Percentiles rank a stretch among this genome's conserved stretches.
phyloP scores from a whole-genome alignment of 1,140 invertebrate genomes.

The Oryctes rhinoceros region DNA sequence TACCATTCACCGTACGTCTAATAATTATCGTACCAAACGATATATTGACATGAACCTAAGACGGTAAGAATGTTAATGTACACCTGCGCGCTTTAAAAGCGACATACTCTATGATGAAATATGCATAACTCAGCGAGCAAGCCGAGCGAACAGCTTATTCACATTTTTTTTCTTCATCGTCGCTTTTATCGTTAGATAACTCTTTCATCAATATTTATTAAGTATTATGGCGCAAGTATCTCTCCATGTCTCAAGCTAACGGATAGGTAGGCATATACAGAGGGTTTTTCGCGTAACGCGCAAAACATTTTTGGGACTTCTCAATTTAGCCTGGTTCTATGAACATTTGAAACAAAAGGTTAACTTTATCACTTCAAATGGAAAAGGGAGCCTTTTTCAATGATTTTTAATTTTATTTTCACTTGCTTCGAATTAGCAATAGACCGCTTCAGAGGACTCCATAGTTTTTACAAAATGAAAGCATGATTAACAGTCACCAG shows the following conservation, averaged over 20 bases:
- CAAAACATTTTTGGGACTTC: too few relatives aligned
- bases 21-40: slow-evolving; percentile 25
- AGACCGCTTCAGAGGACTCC: too few relatives aligned
- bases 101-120: slow-evolving; percentile 23
- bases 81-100: slow-evolving; percentile 31
- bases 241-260: background rate
- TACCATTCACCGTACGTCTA: slow-evolving; percentile 18
- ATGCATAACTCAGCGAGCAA: slow-evolving; percentile 29
- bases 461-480: too few relatives aligned
- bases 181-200: slow-evolving; percentile 29
- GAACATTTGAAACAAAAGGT: too few relatives aligned
- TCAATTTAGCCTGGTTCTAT: too few relatives aligned
- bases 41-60: slow-evolving; percentile 18
- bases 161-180: slow-evolving; percentile 4
- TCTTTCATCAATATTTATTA: slow-evolving; percentile 37
- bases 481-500: too few relatives aligned
- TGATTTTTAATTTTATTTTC: too few relatives aligned
- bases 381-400: too few relatives aligned
- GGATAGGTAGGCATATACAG: background rate
- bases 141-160: slow-evolving; percentile 19
- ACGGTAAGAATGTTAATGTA: slow-evolving; percentile 7
- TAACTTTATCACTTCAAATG: too few relatives aligned
- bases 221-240: background rate
- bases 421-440: too few relatives aligned
- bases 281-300: too few relatives aligned